These are phyloP conservation scores for Desmophyllum pertusum DNA, from an alignment of 92 coral and sea anemone species.

Conservation along the genomic window DNA sequence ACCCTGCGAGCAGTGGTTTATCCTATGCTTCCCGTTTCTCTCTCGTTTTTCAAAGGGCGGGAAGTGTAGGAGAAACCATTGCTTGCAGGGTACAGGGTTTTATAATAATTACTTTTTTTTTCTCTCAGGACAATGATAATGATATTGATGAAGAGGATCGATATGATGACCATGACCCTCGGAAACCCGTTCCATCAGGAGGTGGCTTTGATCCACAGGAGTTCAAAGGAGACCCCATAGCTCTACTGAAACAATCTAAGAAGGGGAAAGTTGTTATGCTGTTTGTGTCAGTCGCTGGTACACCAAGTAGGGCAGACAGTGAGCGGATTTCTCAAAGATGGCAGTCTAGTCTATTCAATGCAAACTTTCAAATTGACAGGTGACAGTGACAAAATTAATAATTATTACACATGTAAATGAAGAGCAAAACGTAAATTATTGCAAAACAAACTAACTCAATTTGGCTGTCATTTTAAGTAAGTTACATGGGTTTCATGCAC, in stretches of 20 bases:
- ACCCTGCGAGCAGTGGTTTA: too few species aligned
- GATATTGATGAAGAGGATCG: slow-evolving; percentile 86
- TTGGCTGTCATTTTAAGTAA: too few species aligned
- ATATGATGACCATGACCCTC: slow-evolving; percentile 95
- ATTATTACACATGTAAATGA: background rate
- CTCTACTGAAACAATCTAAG: slow-evolving; percentile 80
- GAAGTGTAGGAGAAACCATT: too few species aligned
- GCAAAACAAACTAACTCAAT: background rate
- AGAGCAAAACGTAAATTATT: background rate
- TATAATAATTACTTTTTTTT: background rate
- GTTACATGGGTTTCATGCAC: background rate
- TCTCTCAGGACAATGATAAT: slow-evolving; percentile 83
- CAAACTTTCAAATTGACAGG: slow-evolving; percentile 95
- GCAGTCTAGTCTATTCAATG: slow-evolving; percentile 93
- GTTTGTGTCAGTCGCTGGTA: slow-evolving; percentile 82
- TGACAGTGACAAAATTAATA: slow-evolving; percentile 12
- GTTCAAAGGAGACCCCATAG: slow-evolving; percentile 84
- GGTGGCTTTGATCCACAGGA: slow-evolving; percentile 84
- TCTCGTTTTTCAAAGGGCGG: background rate
- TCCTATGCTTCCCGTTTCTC: too few species aligned
- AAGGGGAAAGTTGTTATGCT: slow-evolving; percentile 93
- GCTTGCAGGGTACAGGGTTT: background rate
- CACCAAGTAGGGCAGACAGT: slow-evolving; percentile 73
- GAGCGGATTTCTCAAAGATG: slow-evolving; percentile 84
- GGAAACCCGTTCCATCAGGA: slow-evolving; percentile 78